phyloP scores from a whole-genome alignment of 2,888 invertebrate species.

The Eulithis prunata region DNA sequence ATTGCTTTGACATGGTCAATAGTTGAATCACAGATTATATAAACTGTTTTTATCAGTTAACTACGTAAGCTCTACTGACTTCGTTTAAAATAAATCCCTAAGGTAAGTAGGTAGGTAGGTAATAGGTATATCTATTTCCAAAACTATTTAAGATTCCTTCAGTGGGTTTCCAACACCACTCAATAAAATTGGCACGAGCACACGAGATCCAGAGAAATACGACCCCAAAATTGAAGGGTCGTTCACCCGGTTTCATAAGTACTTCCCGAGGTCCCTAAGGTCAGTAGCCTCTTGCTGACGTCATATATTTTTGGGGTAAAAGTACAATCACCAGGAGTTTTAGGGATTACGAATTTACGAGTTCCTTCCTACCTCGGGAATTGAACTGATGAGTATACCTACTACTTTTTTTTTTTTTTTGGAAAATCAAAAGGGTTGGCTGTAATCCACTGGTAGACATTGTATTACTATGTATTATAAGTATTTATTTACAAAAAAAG shows the following conservation, averaged over 20 bases:
- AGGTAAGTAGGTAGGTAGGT: too few species aligned
- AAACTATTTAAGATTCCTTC: neutral
- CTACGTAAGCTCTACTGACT: too few species aligned
- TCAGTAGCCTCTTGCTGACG: slow-evolving; percentile 49
- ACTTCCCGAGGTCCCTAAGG: slow-evolving; percentile 39
- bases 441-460: too few species aligned
- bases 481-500: too few species aligned
- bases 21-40: too few species aligned
- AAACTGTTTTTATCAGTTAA: too few species aligned
- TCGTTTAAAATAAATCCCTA: too few species aligned
- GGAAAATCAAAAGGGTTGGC: too few species aligned
- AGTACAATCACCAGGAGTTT: neutral
- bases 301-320: slow-evolving; percentile 44
- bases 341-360: neutral
- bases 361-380: neutral
- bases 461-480: too few species aligned
- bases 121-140: too few species aligned
- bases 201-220: slow-evolving; percentile 33
- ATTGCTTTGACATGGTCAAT: too few species aligned
- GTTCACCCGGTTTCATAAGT: slow-evolving; percentile 47
- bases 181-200: slow-evolving; percentile 12
- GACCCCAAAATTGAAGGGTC: slow-evolving; percentile 48
- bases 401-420: too few species aligned
- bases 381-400: neutral
- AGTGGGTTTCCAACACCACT: neutral